A percentile compares a stretch with the other conserved stretches of the same genome.
These are phyloP conservation scores for Leuciscus waleckii DNA, from an alignment of 2,797 vertebrate species.

Conservation along the genomic window DNA sequence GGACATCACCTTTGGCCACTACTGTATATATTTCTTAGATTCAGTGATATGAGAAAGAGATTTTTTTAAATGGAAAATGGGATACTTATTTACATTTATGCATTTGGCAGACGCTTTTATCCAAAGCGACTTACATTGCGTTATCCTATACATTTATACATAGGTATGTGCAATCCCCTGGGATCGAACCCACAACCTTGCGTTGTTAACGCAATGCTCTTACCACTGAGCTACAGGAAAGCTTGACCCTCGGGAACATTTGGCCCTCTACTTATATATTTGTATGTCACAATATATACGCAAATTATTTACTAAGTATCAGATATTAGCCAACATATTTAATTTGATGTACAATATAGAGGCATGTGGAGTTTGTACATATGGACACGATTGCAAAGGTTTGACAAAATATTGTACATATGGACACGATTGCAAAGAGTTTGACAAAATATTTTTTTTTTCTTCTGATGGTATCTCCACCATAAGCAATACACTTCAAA, in stretches of 20 bases:
- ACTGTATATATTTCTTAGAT: neutral
- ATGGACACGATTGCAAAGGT: slow-evolving; percentile 31
- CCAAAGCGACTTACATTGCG: too few species aligned
- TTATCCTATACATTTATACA: too few species aligned
- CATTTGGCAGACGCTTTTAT: too few species aligned
- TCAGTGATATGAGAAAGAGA: neutral
- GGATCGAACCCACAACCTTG: too few species aligned
- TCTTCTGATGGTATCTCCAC: slow-evolving; percentile 10
- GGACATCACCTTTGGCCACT: neutral
- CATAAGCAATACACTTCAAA: slow-evolving; percentile 37
- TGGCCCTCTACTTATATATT: too few species aligned
- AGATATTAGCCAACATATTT: neutral
- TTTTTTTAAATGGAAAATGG: neutral
- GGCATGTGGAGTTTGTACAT: slow-evolving; percentile 12
- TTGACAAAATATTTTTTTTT: neutral
- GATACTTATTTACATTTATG: too few species aligned
- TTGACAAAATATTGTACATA: neutral
- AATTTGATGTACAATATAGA: slow-evolving; percentile 28
- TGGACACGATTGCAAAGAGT: slow-evolving; percentile 28
- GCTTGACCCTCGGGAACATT: too few species aligned
- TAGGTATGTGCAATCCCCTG: too few species aligned
- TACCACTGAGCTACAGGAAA: too few species aligned
- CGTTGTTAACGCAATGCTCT: too few species aligned
- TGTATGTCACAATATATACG: slow-evolving; percentile 1
- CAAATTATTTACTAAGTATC: neutral